phyloP scores from a whole-genome alignment of 35 echinoderm and acorn worm genomes.

The Antedon bifida region DNA sequence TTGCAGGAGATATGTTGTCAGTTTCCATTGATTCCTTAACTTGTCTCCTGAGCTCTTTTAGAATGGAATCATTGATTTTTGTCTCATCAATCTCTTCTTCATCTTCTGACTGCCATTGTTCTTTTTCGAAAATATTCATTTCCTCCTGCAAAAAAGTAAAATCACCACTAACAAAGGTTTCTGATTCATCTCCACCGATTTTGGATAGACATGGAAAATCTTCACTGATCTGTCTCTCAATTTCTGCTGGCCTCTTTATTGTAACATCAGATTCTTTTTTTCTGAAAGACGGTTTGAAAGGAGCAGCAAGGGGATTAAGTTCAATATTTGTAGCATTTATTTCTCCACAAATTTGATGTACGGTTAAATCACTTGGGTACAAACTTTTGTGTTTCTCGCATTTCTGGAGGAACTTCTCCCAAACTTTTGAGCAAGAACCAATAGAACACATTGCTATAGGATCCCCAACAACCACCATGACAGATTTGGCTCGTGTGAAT shows the following conservation, averaged over 20 bases:
- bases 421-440: conserved; percentile 59
- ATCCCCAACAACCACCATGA: conserved; percentile 62
- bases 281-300: conserved; percentile 6
- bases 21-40: conserved; percentile 10
- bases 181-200: not conserved
- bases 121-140: not conserved
- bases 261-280: not conserved
- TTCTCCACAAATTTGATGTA: conserved; percentile 46
- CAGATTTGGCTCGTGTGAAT: conserved; percentile 68
- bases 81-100: conserved; percentile 24
- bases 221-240: conserved; percentile 8
- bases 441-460: conserved; percentile 72
- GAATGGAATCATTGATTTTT: conserved; percentile 39
- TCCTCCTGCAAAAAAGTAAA: not conserved
- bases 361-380: conserved; percentile 20
- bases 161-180: not conserved
- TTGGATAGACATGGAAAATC: conserved; percentile 26
- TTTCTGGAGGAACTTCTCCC: conserved; percentile 57
- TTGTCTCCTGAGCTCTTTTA: conserved; percentile 50
- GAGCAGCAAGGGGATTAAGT: conserved; percentile 40
- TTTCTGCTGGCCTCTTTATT: not conserved
- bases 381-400: conserved; percentile 63
- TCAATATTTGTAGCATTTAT: conserved; percentile 38
- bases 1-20: not conserved
- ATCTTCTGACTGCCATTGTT: not conserved